phyloP scores from a whole-genome alignment of 1,140 invertebrate species.

The Marisa cornuarietis region DNA sequence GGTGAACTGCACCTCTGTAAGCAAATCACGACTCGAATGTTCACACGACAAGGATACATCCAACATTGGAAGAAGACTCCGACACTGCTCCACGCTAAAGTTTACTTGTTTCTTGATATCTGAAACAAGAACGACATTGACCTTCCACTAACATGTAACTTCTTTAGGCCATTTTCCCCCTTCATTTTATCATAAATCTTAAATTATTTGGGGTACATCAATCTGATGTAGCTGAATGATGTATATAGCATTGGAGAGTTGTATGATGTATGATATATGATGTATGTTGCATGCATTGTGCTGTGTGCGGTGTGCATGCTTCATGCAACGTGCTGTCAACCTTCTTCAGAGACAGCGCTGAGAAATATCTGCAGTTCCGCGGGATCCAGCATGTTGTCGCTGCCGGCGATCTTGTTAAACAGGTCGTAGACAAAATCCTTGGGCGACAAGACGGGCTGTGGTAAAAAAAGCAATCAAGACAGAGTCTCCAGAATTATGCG shows the following conservation, averaged over 20 bases:
- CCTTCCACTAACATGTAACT: too few relatives aligned
- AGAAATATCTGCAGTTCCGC: constrained; percentile 10
- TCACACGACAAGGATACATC: constrained; percentile 71
- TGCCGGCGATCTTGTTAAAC: constrained; percentile 14
- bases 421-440: constrained; percentile 18
- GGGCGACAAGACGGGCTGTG: constrained; percentile 12
- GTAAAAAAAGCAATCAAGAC: not conserved
- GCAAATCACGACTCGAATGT: too few relatives aligned
- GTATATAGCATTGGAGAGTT: too few relatives aligned
- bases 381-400: constrained; percentile 14
- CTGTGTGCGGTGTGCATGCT: not conserved
- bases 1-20: too few relatives aligned
- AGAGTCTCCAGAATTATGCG: not conserved
- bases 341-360: constrained; percentile 8
- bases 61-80: constrained; percentile 94
- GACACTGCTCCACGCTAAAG: constrained; percentile 90
- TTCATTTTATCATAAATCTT: too few relatives aligned
- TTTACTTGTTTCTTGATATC: constrained; percentile 61
- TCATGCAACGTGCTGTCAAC: not conserved
- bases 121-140: constrained; percentile 24
- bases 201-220: too few relatives aligned
- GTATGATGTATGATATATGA: not conserved
- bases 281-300: too few relatives aligned
- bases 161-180: too few relatives aligned
- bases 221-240: too few relatives aligned